phyloP scores from a whole-genome alignment of 2,888 invertebrate genomes.

The Yponomeuta sedellus region DNA sequence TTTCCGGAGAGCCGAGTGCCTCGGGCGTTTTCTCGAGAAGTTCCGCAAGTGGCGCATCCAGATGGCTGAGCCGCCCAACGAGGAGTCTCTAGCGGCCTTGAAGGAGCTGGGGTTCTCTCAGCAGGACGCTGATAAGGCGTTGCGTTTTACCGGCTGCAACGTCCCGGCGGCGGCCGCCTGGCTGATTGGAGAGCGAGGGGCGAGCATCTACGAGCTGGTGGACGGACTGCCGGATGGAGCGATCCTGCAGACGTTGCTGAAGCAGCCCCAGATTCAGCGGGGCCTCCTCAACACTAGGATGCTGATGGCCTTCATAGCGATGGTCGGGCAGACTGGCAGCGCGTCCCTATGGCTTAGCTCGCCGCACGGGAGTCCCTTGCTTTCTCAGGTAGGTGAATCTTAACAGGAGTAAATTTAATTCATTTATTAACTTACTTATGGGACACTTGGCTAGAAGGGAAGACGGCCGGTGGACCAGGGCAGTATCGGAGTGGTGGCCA shows the following conservation, averaged over 20 bases:
- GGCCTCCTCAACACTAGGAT: conserved; percentile 63
- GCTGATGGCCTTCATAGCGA: conserved; percentile 65
- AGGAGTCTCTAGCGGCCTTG: conserved; percentile 46
- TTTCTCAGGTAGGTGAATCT: conserved; percentile 42
- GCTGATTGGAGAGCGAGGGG: conserved; percentile 61
- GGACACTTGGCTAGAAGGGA: too few species aligned
- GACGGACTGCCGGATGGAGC: conserved; percentile 59
- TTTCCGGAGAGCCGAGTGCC: conserved; percentile 51
- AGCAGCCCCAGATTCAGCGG: conserved; percentile 64
- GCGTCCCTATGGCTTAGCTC: conserved; percentile 65
- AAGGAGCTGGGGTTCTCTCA: conserved; percentile 53
- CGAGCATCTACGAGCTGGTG: conserved; percentile 60
- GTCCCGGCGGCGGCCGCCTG: conserved; percentile 66
- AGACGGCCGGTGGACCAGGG: too few species aligned
- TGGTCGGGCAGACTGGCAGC: conserved; percentile 64
- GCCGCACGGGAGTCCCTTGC: conserved; percentile 61
- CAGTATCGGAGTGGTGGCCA: too few species aligned
- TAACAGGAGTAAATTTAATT: not conserved
- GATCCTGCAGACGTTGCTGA: conserved; percentile 55
- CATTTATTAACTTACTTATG: too few species aligned
- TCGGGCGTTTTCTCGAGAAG: conserved; percentile 58
- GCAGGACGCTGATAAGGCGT: conserved; percentile 52
- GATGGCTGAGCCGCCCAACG: conserved; percentile 49
- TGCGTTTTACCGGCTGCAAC: conserved; percentile 55
- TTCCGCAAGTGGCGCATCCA: conserved; percentile 55